Evolutionary conservation across 1,140 invertebrate species (phyloP), one percentile per base, ranked within the genome.

Genomic region (Cherax quadricarinatus): DNA sequence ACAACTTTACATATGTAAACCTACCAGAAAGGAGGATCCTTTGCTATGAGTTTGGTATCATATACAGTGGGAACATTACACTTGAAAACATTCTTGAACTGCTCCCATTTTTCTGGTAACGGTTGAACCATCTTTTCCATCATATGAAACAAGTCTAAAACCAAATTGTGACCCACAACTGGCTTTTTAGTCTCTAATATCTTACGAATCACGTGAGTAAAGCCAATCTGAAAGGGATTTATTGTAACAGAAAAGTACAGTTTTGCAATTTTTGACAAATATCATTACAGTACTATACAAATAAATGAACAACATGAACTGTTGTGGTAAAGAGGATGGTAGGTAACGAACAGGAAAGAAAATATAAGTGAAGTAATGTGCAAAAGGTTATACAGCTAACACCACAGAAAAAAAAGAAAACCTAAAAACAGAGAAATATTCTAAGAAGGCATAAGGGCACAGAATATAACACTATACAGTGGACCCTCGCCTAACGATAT

Each of bases 11-110:
- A 41, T 57, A 4, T 60, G 14, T 16, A 80, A 30, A 80, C 90
- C 48, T 80, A 93, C 93, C 88, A 87, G 49, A 93, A 93, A 9
- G 93, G 93, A 41, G 93, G 88, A 78, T 92, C 91, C 49, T 86
- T 89, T 51, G 91, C 85, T 51, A 93, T 60, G 41, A 93, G 88
- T 80, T 93, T 93, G 24, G 93, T 93, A 84, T 93, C 93, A 88
- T 93, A 93, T 30, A 93, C 30, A 48, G 84, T 89, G 14, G 93
- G 84, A 66, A 93, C 62, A 60, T 92, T 93, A 18, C 87, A 84
- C 30, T 75, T 83, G 78, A 92, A 84, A 10, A 92, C 12, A 5
- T 51, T 78, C 85, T 93, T 93, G 84, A 93, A 93, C 53, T 86
- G 73, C 18, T 82, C 78, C 10, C 82, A 53, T 14, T 60, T n/a